Evolutionary conservation across 1,140 invertebrate genomes (phyloP).

Genomic region (Matsumurasca onukii): DNA sequence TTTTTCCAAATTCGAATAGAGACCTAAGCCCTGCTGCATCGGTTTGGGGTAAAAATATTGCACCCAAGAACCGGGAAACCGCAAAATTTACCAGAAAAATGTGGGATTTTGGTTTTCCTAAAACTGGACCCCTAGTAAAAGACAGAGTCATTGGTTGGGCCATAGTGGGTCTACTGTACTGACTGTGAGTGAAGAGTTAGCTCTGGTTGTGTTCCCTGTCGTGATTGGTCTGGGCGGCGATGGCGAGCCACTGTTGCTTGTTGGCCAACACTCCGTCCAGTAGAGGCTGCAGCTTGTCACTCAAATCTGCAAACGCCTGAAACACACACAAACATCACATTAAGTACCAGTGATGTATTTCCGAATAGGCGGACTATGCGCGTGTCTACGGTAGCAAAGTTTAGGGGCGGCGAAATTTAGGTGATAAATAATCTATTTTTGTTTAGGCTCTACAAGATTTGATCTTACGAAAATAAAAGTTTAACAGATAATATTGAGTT

Average conservation of each 20-base stretch:
- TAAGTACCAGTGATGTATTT: no score
- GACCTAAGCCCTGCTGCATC: no score
- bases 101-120: background rate
- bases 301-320: conserved; percentile 81
- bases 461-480: no score
- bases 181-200: background rate
- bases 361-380: no score
- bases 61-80: no score
- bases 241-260: conserved; percentile 76
- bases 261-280: conserved; percentile 83
- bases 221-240: conserved; percentile 57
- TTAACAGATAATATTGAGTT: no score
- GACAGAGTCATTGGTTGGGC: background rate
- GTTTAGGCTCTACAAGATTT: no score
- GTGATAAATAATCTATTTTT: no score
- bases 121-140: background rate
- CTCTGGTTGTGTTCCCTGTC: conserved; percentile 24
- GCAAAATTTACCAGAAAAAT: background rate
- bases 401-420: no score
- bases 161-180: background rate
- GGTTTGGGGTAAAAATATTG: no score
- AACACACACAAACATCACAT: conserved; percentile 40
- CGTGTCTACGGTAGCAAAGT: no score
- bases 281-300: conserved; percentile 73
- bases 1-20: no score